phyloP scores from a whole-genome alignment of 2,888 invertebrate genomes.

The Mechanitis mazaeus region DNA sequence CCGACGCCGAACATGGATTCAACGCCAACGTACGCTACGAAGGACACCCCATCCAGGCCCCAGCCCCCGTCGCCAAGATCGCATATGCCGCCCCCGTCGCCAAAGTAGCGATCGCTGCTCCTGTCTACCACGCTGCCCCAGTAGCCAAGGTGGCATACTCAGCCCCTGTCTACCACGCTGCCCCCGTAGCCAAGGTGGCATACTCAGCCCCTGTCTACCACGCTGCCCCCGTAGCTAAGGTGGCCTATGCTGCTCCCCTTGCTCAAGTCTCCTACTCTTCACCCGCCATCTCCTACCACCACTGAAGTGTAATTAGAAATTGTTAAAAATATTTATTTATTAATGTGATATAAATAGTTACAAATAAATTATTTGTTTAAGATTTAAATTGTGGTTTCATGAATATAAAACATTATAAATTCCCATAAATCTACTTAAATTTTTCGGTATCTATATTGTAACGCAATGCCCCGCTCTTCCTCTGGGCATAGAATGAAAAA shows the following conservation, averaged over 20 bases:
- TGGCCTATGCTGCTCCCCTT: conserved; percentile 38
- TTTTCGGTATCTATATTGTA: no score
- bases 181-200: conserved; percentile 34
- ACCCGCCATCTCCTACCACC: conserved; percentile 59
- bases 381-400: no score
- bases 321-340: conserved; percentile 29
- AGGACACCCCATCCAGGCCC: conserved; percentile 48
- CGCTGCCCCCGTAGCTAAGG: conserved; percentile 34
- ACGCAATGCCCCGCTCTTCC: no score
- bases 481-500: no score
- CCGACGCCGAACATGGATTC: conserved; percentile 63
- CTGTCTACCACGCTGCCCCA: conserved; percentile 36
- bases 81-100: conserved; percentile 39
- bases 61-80: conserved; percentile 34
- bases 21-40: conserved; percentile 67
- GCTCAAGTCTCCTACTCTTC: conserved; percentile 57
- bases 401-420: not conserved
- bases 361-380: conserved; percentile 30
- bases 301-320: conserved; percentile 38
- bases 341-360: conserved; percentile 32
- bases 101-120: conserved; percentile 35
- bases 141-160: conserved; percentile 32
- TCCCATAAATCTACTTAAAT: no score
- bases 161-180: conserved; percentile 30
- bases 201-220: conserved; percentile 23